Evolutionary conservation across 2,797 vertebrate species (phyloP), one percentile per base, ranked within the genome.

Genomic region (Etheostoma perlongum): DNA sequence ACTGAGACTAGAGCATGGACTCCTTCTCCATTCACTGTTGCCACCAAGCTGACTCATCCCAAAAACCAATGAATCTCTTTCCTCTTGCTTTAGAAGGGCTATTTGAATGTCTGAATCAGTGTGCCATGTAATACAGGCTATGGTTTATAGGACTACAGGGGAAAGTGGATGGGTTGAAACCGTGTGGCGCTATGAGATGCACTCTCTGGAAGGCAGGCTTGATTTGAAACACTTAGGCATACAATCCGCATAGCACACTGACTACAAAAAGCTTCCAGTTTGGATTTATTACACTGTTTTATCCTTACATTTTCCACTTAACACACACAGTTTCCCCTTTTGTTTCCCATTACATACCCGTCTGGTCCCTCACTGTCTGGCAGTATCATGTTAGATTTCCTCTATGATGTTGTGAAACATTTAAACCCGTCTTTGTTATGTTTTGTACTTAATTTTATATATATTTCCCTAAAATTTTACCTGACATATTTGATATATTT

Each of bases 61-160:
- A 73, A 87, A 87, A 79, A 80, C 78, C 81, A 85, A 84, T 87
- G 78, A 86, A 81, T 86, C 77, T 60, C 53, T 76, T 30, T 48
- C 59, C 52, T 44, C 47, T 70, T 78, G 80, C 78, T 83, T 69
- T 81, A 62, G 61, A 81, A 36, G 60, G 66, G 68, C 79, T 51
- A 83, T 88, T 84, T 89, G 71, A 90, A 86, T 85, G 76, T 84
- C 84, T 85, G 84, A 89, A 72, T 88, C 83, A 89, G 72, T 84
- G 78, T 83, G 78, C 83, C 88, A 85, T 92, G 89, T 86, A 90
- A 92, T 91, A 72, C 81, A 83, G 85, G 76, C 85, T 73, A 81
- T 82, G 78, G 76, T 85, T 87, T 89, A 91, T 72, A 65, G 89
- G 87, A 89, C 88, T 83, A 81, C 63, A 63, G 89, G 82, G 87